These are phyloP conservation scores for Drosophila nigrodunni DNA, from an alignment of 1,140 invertebrate genomes.

Conservation along the genomic window DNA sequence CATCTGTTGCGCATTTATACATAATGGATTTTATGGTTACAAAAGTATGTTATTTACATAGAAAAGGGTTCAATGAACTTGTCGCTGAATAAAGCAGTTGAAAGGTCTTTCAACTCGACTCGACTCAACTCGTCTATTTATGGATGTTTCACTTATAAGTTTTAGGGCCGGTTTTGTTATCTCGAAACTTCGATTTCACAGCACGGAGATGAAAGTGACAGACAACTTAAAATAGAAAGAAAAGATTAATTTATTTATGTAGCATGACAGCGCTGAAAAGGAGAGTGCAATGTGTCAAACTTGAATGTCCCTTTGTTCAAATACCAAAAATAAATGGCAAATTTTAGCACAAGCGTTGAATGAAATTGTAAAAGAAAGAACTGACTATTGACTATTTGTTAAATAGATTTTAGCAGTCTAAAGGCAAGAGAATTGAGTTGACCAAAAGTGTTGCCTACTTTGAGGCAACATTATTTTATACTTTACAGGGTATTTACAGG, in stretches of 20 bases:
- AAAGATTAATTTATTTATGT: neutral
- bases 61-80: conserved; percentile 26
- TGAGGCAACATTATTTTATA: too few relatives aligned
- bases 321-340: too few relatives aligned
- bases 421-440: too few relatives aligned
- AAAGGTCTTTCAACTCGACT: conserved; percentile 15
- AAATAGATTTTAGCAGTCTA: too few relatives aligned
- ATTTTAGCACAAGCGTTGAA: too few relatives aligned
- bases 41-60: conserved; percentile 29
- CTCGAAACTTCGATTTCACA: conserved; percentile 1
- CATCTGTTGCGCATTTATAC: conserved; percentile 8
- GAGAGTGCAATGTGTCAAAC: too few relatives aligned
- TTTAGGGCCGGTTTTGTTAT: conserved; percentile 1
- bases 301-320: too few relatives aligned
- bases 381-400: too few relatives aligned
- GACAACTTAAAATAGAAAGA: neutral
- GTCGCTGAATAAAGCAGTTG: neutral
- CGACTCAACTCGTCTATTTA: conserved; percentile 1
- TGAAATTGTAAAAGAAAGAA: too few relatives aligned
- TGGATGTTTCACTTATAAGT: conserved; percentile 8
- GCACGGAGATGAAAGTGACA: neutral
- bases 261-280: neutral
- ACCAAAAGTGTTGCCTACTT: too few relatives aligned
- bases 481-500: too few relatives aligned
- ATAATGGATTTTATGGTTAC: neutral